Evolutionary conservation across 2,113 vertebrate genomes (phyloP).

Genomic region (Boleophthalmus pectinirostris): DNA sequence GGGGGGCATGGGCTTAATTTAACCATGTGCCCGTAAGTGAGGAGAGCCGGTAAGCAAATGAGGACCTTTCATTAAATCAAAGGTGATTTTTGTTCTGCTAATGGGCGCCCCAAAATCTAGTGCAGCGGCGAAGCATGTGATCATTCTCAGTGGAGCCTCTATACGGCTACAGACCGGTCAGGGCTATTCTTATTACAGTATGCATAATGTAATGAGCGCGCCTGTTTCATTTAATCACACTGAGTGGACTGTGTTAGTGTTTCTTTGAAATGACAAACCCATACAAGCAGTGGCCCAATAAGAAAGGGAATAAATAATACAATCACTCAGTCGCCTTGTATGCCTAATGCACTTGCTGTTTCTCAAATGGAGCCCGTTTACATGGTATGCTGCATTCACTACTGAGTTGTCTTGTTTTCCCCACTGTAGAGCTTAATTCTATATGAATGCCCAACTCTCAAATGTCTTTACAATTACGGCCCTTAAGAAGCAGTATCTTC

Average conservation of each 20-base stretch:
- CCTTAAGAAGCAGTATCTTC: constrained; percentile 56
- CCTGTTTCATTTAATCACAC: constrained; percentile 76
- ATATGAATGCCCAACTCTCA: constrained; percentile 45
- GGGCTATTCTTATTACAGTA: constrained; percentile 77
- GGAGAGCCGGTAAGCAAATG: constrained; percentile 76
- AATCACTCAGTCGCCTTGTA: constrained; percentile 49
- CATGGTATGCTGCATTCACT: constrained; percentile 51
- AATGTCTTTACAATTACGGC: constrained; percentile 56
- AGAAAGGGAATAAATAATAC: constrained; percentile 68
- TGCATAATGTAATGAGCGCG: constrained; percentile 78
- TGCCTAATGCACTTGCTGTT: constrained; percentile 59
- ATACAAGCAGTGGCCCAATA: constrained; percentile 55
- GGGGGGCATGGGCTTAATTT: constrained; percentile 63
- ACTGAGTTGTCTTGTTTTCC: constrained; percentile 24
- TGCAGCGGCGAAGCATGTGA: constrained; percentile 71
- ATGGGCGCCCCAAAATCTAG: constrained; percentile 77
- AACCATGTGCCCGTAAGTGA: constrained; percentile 76
- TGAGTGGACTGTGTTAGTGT: constrained; percentile 72
- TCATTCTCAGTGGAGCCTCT: constrained; percentile 71
- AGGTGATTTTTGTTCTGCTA: constrained; percentile 81
- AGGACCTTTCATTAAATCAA: constrained; percentile 81
- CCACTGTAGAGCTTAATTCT: constrained; percentile 22
- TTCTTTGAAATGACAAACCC: constrained; percentile 68
- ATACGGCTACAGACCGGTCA: constrained; percentile 70
- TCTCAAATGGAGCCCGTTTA: constrained; percentile 59